A percentile compares a stretch with the other conserved stretches of the same genome.
Conservation (phyloP, 2,888 invertebrate species). For the Metacarcinus magister region DNA sequence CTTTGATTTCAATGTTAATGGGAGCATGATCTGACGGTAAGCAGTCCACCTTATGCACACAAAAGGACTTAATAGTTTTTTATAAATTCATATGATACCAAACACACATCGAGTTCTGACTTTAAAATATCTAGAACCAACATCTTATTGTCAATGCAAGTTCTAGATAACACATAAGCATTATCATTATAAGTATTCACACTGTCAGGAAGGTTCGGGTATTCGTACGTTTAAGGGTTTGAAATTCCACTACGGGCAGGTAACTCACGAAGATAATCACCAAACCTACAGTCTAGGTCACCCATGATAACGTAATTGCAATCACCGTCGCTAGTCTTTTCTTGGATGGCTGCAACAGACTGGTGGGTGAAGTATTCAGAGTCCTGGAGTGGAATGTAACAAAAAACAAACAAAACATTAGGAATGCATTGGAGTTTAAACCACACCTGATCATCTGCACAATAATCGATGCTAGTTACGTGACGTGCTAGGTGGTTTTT, state of each 20-base stretch:
- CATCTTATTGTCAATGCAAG: background rate
- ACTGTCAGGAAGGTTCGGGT: too few relatives aligned
- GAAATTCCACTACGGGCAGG: too few relatives aligned
- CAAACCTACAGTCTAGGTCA: conserved; percentile 42
- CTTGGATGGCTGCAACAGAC: conserved; percentile 28
- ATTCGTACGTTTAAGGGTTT: too few relatives aligned
- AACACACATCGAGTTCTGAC: conserved; percentile 35
- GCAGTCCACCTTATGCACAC: too few relatives aligned
- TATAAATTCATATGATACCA: background rate
- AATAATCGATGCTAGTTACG: background rate
- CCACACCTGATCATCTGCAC: conserved; percentile 23
- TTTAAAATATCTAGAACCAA: conserved; percentile 43
- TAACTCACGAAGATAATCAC: too few relatives aligned
- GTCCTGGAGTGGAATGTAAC: conserved; percentile 28
- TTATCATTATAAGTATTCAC: background rate
- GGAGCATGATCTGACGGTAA: too few relatives aligned
- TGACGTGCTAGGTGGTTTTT: background rate
- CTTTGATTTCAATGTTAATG: too few relatives aligned
- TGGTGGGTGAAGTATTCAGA: background rate
- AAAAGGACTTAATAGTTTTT: too few relatives aligned
- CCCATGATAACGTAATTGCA: background rate
- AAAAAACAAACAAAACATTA: conserved; percentile 19
- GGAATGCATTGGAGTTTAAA: background rate
- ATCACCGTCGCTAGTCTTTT: background rate
- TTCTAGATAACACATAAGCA: conserved; percentile 13